A percentile compares a stretch with the other conserved stretches of the same genome.
Conservation (phyloP, 2,888 invertebrate genomes). For the Cerceris rybyensis region DNA sequence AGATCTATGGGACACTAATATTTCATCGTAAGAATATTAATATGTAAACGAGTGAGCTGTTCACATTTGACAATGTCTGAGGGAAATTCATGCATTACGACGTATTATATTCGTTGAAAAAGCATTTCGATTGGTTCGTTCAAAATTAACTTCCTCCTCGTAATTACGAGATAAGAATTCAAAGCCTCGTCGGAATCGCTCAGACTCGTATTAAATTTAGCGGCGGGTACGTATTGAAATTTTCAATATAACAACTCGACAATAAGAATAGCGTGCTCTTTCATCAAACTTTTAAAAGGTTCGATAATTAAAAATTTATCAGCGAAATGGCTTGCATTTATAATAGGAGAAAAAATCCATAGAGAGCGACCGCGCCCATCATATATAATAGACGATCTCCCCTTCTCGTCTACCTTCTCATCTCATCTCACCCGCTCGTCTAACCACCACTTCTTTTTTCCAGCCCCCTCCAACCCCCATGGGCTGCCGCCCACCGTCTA, state of each 20-base stretch:
- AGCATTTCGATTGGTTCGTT: background rate
- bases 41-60: no score
- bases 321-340: slow-evolving; percentile 69
- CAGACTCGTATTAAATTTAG: background rate
- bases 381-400: slow-evolving; percentile 79
- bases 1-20: no score
- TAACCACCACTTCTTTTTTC: slow-evolving; percentile 70
- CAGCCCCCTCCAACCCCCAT: slow-evolving; percentile 51
- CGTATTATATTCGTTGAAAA: no score
- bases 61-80: no score
- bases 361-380: slow-evolving; percentile 79
- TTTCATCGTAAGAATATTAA: no score
- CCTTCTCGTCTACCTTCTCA: slow-evolving; percentile 73
- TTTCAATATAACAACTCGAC: background rate
- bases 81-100: no score
- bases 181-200: background rate
- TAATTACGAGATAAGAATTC: slow-evolving; percentile 13
- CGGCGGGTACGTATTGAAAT: background rate
- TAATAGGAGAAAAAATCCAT: slow-evolving; percentile 78
- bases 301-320: slow-evolving; percentile 72
- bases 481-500: slow-evolving; percentile 59
- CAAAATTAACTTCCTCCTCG: slow-evolving; percentile 3
- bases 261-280: background rate
- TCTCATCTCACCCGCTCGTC: slow-evolving; percentile 74
- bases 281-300: slow-evolving; percentile 31